These are phyloP conservation scores for Littorina saxatilis DNA, from an alignment of 1,140 invertebrate genomes.

Conservation along the genomic window DNA sequence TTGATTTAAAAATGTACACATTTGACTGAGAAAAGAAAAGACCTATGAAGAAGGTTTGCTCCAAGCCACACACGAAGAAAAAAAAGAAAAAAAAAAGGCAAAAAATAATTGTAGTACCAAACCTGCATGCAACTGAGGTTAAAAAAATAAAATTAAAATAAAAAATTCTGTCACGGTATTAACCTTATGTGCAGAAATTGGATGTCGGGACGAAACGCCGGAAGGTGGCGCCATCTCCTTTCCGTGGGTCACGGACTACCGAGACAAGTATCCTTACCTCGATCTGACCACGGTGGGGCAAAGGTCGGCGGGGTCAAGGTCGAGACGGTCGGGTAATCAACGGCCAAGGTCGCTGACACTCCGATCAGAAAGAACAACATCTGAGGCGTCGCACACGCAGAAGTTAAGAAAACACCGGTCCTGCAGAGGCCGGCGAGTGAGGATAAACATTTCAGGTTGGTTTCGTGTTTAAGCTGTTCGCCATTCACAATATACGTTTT, in stretches of 20 bases:
- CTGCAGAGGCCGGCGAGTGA: neutral
- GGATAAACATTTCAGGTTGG: slow-evolving; percentile 5
- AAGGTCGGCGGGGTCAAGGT: neutral
- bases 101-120: too few species aligned
- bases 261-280: slow-evolving; percentile 20
- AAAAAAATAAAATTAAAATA: too few species aligned
- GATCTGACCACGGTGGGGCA: neutral
- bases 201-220: neutral
- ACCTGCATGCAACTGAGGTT: too few species aligned
- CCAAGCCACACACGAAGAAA: too few species aligned
- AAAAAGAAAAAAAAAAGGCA: too few species aligned
- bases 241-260: neutral
- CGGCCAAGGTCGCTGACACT: too few species aligned
- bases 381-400: neutral
- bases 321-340: neutral
- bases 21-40: too few species aligned
- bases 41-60: too few species aligned
- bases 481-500: neutral
- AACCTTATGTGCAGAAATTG: slow-evolving; percentile 14
- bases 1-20: too few species aligned
- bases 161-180: too few species aligned
- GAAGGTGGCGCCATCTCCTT: too few species aligned
- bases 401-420: neutral
- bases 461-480: neutral
- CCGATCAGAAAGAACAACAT: neutral